phyloP scores from a whole-genome alignment of 2,888 invertebrate species.

The Tetragonula carbonaria region DNA sequence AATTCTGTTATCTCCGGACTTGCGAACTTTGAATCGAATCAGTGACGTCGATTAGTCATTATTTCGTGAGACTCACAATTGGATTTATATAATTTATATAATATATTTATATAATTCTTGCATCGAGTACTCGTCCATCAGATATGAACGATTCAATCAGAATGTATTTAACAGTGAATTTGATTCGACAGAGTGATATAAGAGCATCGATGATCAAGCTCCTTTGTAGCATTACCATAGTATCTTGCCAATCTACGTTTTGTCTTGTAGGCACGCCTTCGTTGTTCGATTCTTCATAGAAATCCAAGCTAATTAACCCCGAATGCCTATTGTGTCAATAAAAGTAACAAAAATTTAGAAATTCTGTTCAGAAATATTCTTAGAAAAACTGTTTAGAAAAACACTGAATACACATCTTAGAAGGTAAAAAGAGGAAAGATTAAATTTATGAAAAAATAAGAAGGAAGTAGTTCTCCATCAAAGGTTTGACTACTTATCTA shows the following conservation, averaged over 20 bases:
- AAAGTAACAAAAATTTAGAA: neutral
- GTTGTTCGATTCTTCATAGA: neutral
- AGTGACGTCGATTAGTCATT: neutral
- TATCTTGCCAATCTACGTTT: neutral
- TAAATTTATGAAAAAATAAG: no score
- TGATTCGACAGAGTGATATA: neutral
- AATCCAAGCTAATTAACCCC: neutral
- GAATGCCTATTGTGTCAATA: neutral
- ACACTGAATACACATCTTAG: no score
- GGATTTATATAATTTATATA: neutral
- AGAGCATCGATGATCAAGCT: neutral
- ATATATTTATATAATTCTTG: conserved; percentile 3
- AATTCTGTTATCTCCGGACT: neutral
- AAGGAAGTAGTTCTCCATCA: no score
- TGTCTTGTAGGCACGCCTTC: neutral
- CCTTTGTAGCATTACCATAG: neutral
- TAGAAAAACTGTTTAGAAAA: no score
- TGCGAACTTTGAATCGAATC: neutral
- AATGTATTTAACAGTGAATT: neutral
- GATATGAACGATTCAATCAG: neutral
- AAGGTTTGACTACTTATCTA: no score
- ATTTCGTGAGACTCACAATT: neutral
- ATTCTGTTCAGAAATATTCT: no score
- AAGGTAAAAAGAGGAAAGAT: no score
- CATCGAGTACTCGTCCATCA: neutral